Percentiles rank a stretch among this genome's conserved stretches.
phyloP scores from a whole-genome alignment of 2,888 invertebrate genomes.

The Drosophila ochracea region DNA sequence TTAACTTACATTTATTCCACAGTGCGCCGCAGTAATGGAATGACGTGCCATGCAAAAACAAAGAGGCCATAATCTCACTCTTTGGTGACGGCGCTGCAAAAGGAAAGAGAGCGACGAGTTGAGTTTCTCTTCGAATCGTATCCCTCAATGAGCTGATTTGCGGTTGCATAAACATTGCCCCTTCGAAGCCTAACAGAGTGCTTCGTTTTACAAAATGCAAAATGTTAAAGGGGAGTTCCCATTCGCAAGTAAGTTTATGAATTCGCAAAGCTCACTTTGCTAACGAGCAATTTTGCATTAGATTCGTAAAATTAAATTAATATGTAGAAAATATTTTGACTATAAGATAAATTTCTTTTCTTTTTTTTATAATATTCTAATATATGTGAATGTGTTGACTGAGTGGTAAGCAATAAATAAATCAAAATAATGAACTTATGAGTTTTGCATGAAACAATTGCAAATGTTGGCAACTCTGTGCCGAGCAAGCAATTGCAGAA shows the following conservation, averaged over 20 bases:
- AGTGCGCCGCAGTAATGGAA: conserved; percentile 47
- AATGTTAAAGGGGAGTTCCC: neutral
- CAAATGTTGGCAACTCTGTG: neutral
- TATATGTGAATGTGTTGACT: neutral
- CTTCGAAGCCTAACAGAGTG: conserved; percentile 5
- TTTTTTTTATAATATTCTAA: neutral
- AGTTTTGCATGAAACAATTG: neutral
- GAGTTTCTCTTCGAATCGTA: conserved; percentile 21
- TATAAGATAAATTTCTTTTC: neutral
- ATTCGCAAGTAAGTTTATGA: neutral
- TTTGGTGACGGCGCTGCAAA: conserved; percentile 28
- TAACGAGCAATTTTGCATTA: neutral
- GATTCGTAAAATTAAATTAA: neutral
- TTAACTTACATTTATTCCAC: conserved; percentile 7
- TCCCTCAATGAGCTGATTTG: conserved; percentile 1
- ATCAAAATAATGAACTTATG: neutral
- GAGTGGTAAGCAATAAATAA: neutral
- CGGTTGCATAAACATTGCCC: conserved; percentile 35
- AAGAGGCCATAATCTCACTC: conserved; percentile 26
- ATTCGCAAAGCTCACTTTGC: neutral
- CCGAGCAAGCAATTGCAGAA: neutral
- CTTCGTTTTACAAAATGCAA: neutral
- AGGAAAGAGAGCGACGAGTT: conserved; percentile 29
- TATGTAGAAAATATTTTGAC: neutral
- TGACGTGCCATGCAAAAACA: conserved; percentile 43